Evolutionary conservation across 53 echinoderm and acorn worm genomes (phyloP).

Genomic region (Paracentrotus lividus): DNA sequence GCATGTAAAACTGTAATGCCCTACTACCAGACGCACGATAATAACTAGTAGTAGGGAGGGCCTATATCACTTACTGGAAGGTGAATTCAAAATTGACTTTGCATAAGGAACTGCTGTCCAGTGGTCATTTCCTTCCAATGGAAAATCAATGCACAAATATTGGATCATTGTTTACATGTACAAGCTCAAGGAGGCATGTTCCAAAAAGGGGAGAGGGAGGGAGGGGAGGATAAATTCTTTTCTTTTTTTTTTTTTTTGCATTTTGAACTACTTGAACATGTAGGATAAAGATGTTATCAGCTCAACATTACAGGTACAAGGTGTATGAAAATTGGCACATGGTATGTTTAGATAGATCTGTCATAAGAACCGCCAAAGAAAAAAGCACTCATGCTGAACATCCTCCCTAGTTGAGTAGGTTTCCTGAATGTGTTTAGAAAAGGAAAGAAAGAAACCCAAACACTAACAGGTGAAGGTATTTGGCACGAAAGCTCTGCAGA

Average conservation of each 20-base stretch:
- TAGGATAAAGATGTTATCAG: background rate
- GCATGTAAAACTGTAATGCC: no score
- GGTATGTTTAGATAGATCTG: background rate
- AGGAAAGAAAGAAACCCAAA: conserved; percentile 52
- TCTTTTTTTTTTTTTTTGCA: no score
- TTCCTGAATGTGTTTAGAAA: conserved; percentile 38
- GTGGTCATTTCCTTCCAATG: no score
- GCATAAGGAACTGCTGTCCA: no score
- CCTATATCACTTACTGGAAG: no score
- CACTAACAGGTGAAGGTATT: conserved; percentile 42
- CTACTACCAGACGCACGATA: no score
- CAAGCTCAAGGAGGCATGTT: no score
- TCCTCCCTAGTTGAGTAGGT: background rate
- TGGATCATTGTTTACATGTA: no score
- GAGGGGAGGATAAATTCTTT: background rate
- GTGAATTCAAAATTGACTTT: no score
- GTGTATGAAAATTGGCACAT: background rate
- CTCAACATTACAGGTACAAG: background rate
- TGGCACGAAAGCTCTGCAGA: background rate
- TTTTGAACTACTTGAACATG: background rate
- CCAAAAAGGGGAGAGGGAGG: background rate
- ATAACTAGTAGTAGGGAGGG: no score
- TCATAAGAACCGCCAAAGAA: conserved; percentile 16
- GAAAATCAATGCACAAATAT: no score
- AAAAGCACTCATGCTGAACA: background rate